Conservation (phyloP, 2,888 invertebrate species). For the Tipula confusa region DNA sequence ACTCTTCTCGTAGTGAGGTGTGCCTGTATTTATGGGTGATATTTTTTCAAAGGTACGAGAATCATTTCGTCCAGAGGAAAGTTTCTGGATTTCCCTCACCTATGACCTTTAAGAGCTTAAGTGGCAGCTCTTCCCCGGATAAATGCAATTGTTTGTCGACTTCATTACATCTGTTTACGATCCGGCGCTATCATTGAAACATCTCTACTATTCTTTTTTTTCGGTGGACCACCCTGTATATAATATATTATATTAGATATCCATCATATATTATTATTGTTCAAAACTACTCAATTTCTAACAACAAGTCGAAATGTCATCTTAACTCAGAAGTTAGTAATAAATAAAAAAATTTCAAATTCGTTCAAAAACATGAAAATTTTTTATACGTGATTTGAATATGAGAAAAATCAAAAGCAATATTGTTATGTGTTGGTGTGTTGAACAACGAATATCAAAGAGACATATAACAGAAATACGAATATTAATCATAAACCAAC, state of each 20-base stretch:
- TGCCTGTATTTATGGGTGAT: too few relatives aligned
- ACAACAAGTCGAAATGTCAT: neutral
- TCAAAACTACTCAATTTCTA: neutral
- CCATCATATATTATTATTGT: neutral
- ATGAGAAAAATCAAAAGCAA: slow-evolving; percentile 28
- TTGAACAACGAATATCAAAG: slow-evolving; percentile 7
- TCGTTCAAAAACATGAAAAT: neutral
- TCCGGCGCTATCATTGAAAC: too few relatives aligned
- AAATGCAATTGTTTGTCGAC: too few relatives aligned
- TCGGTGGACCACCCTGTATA: too few relatives aligned
- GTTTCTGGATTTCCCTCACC: too few relatives aligned
- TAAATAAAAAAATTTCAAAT: slow-evolving; percentile 4
- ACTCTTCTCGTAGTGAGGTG: too few relatives aligned
- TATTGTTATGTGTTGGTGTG: neutral
- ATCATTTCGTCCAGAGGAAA: too few relatives aligned
- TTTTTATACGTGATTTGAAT: slow-evolving; percentile 28
- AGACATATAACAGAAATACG: neutral
- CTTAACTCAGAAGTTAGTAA: neutral
- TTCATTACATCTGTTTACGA: too few relatives aligned
- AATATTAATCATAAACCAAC: neutral
- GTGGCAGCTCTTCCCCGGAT: too few relatives aligned
- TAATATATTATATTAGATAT: neutral
- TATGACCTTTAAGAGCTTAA: too few relatives aligned
- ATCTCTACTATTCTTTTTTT: too few relatives aligned
- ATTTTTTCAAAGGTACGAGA: too few relatives aligned